Evolutionary conservation across 2,797 vertebrate species (phyloP).

Genomic region (Tokudaia tokunoshimensis): DNA sequence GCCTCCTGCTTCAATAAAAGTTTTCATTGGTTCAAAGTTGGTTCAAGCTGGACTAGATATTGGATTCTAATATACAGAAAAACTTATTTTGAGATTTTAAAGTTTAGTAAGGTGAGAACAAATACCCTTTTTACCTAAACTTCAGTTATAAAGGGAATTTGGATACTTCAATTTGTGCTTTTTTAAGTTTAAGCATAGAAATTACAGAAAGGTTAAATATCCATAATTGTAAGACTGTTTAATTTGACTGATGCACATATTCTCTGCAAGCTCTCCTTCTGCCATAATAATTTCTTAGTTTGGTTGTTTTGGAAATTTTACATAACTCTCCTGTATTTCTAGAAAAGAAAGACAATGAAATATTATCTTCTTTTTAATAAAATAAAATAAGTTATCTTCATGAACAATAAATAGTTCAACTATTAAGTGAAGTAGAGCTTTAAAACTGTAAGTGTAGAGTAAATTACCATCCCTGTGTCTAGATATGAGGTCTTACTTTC

Average conservation of each 20-base stretch:
- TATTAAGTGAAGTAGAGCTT: neutral
- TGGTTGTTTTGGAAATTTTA: conserved; percentile 5
- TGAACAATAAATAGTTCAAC: neutral
- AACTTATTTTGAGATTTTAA: conserved; percentile 46
- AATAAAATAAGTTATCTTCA: neutral
- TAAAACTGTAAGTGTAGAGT: neutral
- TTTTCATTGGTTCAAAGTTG: conserved; percentile 33
- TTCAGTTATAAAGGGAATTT: conserved; percentile 25
- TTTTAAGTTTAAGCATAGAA: conserved; percentile 68
- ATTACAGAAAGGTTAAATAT: conserved; percentile 49
- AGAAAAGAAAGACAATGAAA: neutral
- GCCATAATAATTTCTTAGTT: neutral
- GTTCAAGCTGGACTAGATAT: conserved; percentile 31
- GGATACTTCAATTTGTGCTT: conserved; percentile 16
- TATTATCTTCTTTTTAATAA: neutral
- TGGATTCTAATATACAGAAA: conserved; percentile 53
- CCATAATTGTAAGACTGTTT: neutral
- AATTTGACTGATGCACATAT: neutral
- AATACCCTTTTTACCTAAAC: conserved; percentile 15
- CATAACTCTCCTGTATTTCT: neutral
- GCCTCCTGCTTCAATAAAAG: neutral
- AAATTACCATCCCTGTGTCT: neutral
- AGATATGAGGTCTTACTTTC: neutral
- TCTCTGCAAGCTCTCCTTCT: neutral
- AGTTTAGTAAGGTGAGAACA: conserved; percentile 44